These are phyloP conservation scores for Suricata suricatta DNA, from an alignment of 2,113 vertebrate genomes.

Conservation along the genomic window DNA sequence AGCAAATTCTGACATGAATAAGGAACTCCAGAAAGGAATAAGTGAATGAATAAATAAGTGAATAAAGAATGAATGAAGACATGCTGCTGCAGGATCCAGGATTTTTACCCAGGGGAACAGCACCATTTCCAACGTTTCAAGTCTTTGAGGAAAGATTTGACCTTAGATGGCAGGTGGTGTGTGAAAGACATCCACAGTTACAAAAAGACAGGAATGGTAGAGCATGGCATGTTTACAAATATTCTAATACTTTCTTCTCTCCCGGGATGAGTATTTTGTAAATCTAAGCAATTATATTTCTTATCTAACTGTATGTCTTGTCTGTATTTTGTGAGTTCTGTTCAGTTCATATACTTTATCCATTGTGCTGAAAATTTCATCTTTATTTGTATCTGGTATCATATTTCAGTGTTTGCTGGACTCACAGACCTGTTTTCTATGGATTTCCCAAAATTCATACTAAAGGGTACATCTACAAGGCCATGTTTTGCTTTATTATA, in stretches of 20 bases:
- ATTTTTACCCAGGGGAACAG: neutral
- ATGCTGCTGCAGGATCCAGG: neutral
- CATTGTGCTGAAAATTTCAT: no score
- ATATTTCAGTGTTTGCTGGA: neutral
- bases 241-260: neutral
- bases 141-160: neutral
- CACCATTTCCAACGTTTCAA: neutral
- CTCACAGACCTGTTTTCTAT: neutral
- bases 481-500: neutral
- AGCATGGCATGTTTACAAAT: neutral
- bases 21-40: neutral
- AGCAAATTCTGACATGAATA: neutral
- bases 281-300: neutral
- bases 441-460: neutral
- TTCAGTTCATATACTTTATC: neutral
- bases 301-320: neutral
- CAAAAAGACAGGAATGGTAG: neutral
- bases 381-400: neutral
- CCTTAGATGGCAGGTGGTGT: neutral
- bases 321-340: neutral
- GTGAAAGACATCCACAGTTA: neutral
- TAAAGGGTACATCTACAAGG: neutral
- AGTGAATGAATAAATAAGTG: neutral
- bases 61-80: neutral
- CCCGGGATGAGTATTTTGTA: neutral